These are phyloP conservation scores for Halichoeres trimaculatus DNA, from an alignment of 2,113 vertebrate genomes.

Conservation along the genomic window DNA sequence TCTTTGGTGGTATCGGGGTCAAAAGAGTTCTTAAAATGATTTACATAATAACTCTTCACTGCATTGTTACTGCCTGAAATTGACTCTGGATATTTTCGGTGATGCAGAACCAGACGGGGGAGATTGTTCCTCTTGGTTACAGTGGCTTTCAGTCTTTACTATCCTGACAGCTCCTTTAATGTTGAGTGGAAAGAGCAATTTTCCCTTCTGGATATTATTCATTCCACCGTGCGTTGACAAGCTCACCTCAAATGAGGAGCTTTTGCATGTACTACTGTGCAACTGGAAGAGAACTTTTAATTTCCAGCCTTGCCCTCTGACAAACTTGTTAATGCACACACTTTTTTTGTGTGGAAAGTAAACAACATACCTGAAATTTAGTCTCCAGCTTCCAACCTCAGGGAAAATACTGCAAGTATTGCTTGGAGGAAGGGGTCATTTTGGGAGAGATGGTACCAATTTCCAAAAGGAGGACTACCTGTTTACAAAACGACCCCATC, in stretches of 20 bases:
- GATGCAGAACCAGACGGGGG: constrained; percentile 18
- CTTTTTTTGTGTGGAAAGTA: constrained; percentile 10
- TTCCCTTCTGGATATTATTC: constrained; percentile 11
- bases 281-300: constrained; percentile 20
- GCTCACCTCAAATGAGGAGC: background rate
- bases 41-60: constrained; percentile 41
- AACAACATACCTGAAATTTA: constrained; percentile 22
- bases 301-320: constrained; percentile 18
- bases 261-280: background rate
- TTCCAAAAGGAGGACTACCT: constrained; percentile 32
- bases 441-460: constrained; percentile 23
- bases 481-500: constrained; percentile 41
- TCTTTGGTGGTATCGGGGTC: constrained; percentile 14
- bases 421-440: constrained; percentile 25
- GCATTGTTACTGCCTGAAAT: constrained; percentile 38
- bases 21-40: constrained; percentile 46
- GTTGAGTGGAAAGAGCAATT: constrained; percentile 33
- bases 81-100: constrained; percentile 31
- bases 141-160: constrained; percentile 9
- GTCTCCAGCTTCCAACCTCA: constrained; percentile 18
- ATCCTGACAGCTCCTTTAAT: constrained; percentile 38
- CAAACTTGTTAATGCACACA: constrained; percentile 27
- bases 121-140: constrained; percentile 20
- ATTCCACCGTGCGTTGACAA: constrained; percentile 21
- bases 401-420: constrained; percentile 19